These are phyloP conservation scores for Todiramphus chloris DNA, from an alignment of 2,113 vertebrate genomes.

Conservation along the genomic window DNA sequence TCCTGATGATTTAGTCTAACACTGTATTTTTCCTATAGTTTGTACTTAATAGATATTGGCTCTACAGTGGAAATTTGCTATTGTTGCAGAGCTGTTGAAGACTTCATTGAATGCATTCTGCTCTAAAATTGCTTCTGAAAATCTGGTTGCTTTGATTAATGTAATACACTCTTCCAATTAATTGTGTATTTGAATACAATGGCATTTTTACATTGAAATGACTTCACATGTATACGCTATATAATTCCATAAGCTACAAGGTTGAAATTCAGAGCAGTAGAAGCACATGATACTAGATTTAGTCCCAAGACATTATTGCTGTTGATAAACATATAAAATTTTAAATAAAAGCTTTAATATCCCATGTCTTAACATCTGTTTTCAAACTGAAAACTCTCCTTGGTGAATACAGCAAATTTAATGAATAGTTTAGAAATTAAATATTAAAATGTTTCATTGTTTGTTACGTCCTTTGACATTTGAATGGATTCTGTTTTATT, in stretches of 20 bases:
- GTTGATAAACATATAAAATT: neutral
- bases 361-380: neutral
- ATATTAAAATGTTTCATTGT: neutral
- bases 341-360: neutral
- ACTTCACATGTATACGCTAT: neutral
- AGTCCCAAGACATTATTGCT: neutral
- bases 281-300: neutral
- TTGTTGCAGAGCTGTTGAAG: neutral
- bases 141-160: neutral
- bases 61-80: neutral
- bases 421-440: neutral
- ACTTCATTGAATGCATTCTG: neutral
- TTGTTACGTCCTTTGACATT: neutral
- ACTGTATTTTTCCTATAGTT: neutral
- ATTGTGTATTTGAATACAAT: conserved; percentile 13
- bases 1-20: neutral
- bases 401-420: neutral
- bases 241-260: neutral
- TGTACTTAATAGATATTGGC: neutral
- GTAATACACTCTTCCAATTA: conserved; percentile 2
- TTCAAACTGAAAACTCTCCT: neutral
- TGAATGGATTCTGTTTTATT: neutral
- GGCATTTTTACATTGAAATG: neutral
- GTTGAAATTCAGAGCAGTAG: neutral
- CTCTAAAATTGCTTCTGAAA: conserved; percentile 37